phyloP scores from a whole-genome alignment of 1,140 invertebrate species.

The Planococcus citri region DNA sequence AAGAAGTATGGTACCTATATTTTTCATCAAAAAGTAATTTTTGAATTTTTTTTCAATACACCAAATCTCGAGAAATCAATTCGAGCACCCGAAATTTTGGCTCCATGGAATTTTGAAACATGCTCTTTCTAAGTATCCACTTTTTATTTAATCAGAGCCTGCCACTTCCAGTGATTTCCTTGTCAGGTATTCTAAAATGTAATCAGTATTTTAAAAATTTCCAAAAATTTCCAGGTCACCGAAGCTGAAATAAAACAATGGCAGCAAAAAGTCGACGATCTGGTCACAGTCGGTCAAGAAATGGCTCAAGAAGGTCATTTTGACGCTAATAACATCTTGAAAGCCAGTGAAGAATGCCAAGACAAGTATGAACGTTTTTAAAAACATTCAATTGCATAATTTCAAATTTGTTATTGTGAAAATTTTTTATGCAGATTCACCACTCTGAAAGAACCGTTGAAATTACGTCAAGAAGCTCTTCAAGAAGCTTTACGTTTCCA shows the following conservation, averaged over 20 bases:
- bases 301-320: slow-evolving; percentile 89
- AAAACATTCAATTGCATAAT: too few species aligned
- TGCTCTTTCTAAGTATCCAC: too few species aligned
- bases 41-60: too few species aligned
- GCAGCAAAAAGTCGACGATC: slow-evolving; percentile 59
- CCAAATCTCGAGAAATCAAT: too few species aligned
- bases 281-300: slow-evolving; percentile 66
- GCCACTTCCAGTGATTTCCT: too few species aligned
- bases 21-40: too few species aligned
- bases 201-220: too few species aligned
- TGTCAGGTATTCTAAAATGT: too few species aligned
- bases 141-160: too few species aligned
- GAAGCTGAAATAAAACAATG: slow-evolving; percentile 69
- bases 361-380: slow-evolving; percentile 38
- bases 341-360: slow-evolving; percentile 61
- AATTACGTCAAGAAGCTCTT: slow-evolving; percentile 56
- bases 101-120: too few species aligned
- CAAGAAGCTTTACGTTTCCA: slow-evolving; percentile 78
- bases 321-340: slow-evolving; percentile 72
- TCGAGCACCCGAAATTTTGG: too few species aligned
- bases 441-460: slow-evolving; percentile 48
- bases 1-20: too few species aligned
- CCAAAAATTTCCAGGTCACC: slow-evolving; percentile 46
- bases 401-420: slow-evolving; percentile 2
- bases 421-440: slow-evolving; percentile 36